phyloP scores from a whole-genome alignment of 1,140 invertebrate genomes.

The Trachymyrmex cornetzi region DNA sequence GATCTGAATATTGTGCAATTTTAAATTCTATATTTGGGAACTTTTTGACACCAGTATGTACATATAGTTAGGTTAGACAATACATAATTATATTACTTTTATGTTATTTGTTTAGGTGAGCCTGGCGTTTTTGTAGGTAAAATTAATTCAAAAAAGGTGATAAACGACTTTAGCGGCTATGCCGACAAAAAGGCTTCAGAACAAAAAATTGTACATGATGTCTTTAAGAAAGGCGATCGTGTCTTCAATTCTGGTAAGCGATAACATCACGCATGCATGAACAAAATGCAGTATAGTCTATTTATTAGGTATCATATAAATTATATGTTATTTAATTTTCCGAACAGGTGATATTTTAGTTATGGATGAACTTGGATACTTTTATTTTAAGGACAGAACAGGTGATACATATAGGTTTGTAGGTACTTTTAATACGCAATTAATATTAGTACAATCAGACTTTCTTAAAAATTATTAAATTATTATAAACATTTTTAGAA shows the following conservation, averaged over 20 bases:
- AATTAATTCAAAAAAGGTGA: conserved; percentile 92
- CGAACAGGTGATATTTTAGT: conserved; percentile 94
- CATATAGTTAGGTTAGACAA: too few species aligned
- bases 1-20: too few species aligned
- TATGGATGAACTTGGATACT: conserved; percentile 96
- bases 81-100: neutral
- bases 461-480: neutral
- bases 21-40: too few species aligned
- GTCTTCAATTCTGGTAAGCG: conserved; percentile 94
- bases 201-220: conserved; percentile 96
- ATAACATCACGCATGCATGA: neutral
- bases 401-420: conserved; percentile 96
- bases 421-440: neutral
- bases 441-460: neutral
- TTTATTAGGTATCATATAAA: neutral
- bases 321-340: conserved; percentile 36
- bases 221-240: conserved; percentile 94
- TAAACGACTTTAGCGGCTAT: conserved; percentile 93
- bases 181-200: conserved; percentile 95
- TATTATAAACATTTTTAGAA: neutral
- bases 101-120: conserved; percentile 87
- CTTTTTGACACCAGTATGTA: too few species aligned
- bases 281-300: conserved; percentile 12
- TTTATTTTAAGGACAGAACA: conserved; percentile 98
- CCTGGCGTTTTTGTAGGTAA: conserved; percentile 91